These are phyloP conservation scores for Pseudomyrmex pallidus DNA, from an alignment of 1,140 invertebrate species.

Conservation along the genomic window DNA sequence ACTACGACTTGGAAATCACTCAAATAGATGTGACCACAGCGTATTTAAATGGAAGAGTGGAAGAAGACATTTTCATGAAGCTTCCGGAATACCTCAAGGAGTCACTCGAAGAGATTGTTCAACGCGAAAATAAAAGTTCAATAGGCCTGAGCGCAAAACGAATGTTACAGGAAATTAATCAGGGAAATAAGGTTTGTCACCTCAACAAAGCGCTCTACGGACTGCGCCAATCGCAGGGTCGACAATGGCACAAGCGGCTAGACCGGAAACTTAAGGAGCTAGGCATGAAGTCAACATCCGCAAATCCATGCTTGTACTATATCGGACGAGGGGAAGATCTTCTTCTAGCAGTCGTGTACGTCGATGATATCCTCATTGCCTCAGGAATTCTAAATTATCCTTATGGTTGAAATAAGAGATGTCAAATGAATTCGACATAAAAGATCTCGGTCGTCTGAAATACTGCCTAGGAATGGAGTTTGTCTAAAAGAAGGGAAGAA, in stretches of 20 bases:
- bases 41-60: not conserved
- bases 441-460: slow-evolving; percentile 45
- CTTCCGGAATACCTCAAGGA: not conserved
- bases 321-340: not conserved
- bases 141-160: not conserved
- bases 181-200: slow-evolving; percentile 1
- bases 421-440: slow-evolving; percentile 52
- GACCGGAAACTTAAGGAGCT: not conserved
- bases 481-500: slow-evolving; percentile 49
- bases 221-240: slow-evolving; percentile 48
- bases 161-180: not conserved
- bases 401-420: slow-evolving; percentile 89
- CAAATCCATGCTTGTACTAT: not conserved
- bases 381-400: slow-evolving; percentile 88
- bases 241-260: slow-evolving; percentile 14
- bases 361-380: slow-evolving; percentile 70
- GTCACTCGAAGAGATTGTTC: not conserved
- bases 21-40: not conserved
- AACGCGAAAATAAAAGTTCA: rapidly evolving
- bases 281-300: not conserved
- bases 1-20: not conserved
- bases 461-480: slow-evolving; percentile 63
- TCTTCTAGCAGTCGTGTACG: slow-evolving; percentile 50
- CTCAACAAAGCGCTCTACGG: slow-evolving; percentile 44
- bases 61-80: not conserved